Percentiles rank a stretch among this genome's conserved stretches.
Conservation (phyloP, 53 echinoderm and acorn worm genomes). For the Echinarachnius parma region DNA sequence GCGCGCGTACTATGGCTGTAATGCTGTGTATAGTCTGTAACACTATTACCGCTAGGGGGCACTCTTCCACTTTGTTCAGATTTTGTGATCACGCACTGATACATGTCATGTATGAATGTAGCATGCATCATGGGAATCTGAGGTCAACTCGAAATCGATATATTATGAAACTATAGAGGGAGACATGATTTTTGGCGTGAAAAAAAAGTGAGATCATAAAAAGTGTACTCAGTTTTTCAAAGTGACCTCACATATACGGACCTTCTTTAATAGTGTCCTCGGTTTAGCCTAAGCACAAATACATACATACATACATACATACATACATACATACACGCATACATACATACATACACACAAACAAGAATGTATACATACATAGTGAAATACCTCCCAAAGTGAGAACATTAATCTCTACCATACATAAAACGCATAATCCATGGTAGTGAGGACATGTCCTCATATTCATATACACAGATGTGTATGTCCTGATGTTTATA, state of each 20-base stretch:
- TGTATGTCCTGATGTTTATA: too few relatives aligned
- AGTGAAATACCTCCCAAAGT: too few relatives aligned
- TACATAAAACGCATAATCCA: too few relatives aligned
- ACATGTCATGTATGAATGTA: not conserved
- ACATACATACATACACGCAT: slow-evolving; percentile 1
- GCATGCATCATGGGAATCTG: not conserved
- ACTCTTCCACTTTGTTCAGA: not conserved
- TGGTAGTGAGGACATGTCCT: too few relatives aligned
- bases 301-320: not conserved
- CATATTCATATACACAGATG: too few relatives aligned
- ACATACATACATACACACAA: too few relatives aligned
- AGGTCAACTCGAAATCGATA: not conserved
- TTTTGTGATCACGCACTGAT: not conserved
- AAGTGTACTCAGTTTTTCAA: not conserved
- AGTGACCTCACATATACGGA: not conserved
- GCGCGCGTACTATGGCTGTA: too few relatives aligned
- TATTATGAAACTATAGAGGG: not conserved
- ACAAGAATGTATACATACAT: too few relatives aligned
- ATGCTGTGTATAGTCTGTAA: not conserved
- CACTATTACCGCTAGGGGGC: not conserved
- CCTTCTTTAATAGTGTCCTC: not conserved
- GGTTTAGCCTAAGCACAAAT: not conserved
- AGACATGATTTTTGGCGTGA: not conserved
- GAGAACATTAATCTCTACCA: too few relatives aligned
- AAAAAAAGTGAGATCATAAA: not conserved